A percentile compares a stretch with the other conserved stretches of the same genome.
Conservation (phyloP, 2,888 invertebrate species). For the Apamea crenata region DNA sequence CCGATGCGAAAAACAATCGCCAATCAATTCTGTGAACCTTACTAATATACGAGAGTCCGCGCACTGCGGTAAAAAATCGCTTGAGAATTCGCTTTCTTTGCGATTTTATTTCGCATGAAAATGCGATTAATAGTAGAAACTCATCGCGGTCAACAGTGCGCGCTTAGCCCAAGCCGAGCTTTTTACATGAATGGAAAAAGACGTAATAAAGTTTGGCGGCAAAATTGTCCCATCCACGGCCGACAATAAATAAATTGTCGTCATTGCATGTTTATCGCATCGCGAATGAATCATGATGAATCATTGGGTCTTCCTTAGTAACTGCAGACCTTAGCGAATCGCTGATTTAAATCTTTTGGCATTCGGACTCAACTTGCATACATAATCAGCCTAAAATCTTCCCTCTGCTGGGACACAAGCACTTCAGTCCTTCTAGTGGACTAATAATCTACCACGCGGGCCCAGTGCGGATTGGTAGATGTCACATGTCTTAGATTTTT, state of each 20-base stretch:
- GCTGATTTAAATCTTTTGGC: neutral
- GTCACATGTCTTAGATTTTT: too few relatives aligned
- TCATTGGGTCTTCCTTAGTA: slow-evolving; percentile 12
- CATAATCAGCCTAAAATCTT: neutral
- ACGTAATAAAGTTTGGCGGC: neutral
- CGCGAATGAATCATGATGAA: slow-evolving; percentile 23
- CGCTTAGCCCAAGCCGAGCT: too few relatives aligned
- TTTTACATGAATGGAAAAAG: neutral
- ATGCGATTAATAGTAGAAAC: too few relatives aligned
- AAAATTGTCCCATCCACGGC: neutral
- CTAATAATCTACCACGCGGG: too few relatives aligned
- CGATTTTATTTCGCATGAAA: too few relatives aligned
- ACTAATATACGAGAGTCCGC: neutral
- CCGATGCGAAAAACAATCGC: neutral
- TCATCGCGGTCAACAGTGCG: too few relatives aligned
- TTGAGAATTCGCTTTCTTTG: too few relatives aligned
- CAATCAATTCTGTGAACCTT: neutral
- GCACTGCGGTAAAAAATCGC: too few relatives aligned
- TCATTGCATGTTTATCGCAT: slow-evolving; percentile 9
- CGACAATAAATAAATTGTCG: neutral
- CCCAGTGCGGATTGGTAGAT: too few relatives aligned
- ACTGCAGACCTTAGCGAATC: neutral
- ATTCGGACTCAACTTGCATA: neutral
- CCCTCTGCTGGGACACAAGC: too few relatives aligned
- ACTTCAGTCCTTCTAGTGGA: too few relatives aligned